Conservation (phyloP, 1,140 invertebrate genomes). For the Zaprionus gabonicus region DNA sequence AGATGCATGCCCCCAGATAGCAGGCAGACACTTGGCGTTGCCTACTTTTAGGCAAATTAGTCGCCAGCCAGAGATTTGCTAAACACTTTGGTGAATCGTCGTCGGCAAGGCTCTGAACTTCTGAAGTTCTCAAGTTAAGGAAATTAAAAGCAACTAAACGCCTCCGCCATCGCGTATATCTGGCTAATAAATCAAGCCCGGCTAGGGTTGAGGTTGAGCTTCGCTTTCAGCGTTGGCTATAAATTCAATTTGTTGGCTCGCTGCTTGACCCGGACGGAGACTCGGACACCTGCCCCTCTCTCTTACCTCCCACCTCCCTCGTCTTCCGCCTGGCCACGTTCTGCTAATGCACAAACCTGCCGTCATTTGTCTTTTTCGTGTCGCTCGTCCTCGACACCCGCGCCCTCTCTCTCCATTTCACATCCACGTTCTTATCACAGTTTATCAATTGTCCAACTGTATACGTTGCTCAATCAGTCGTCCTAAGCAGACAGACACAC, state of each 20-base stretch:
- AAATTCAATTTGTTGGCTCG: constrained; percentile 79
- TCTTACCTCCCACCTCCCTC: too few species aligned
- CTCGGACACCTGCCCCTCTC: constrained; percentile 17
- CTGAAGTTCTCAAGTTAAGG: constrained; percentile 59
- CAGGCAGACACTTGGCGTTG: constrained; percentile 37
- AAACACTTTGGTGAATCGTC: constrained; percentile 24
- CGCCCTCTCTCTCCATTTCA: background rate
- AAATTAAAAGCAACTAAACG: constrained; percentile 80
- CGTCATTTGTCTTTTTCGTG: constrained; percentile 73
- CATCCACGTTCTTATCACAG: constrained; percentile 68
- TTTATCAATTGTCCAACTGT: constrained; percentile 81
- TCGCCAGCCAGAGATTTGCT: constrained; percentile 45
- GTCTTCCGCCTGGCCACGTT: constrained; percentile 40
- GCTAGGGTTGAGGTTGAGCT: constrained; percentile 24
- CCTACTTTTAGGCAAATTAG: constrained; percentile 80
- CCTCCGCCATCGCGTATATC: constrained; percentile 50
- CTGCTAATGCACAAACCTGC: constrained; percentile 72
- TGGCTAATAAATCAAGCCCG: constrained; percentile 71
- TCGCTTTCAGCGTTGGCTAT: constrained; percentile 62
- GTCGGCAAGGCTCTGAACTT: constrained; percentile 14
- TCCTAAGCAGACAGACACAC: constrained; percentile 25
- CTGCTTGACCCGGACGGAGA: constrained; percentile 10
- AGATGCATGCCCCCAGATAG: constrained; percentile 78
- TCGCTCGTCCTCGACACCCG: constrained; percentile 1
- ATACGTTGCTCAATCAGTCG: constrained; percentile 76